Conservation (phyloP, 2,797 vertebrate genomes). For the Hylomyscus alleni region DNA sequence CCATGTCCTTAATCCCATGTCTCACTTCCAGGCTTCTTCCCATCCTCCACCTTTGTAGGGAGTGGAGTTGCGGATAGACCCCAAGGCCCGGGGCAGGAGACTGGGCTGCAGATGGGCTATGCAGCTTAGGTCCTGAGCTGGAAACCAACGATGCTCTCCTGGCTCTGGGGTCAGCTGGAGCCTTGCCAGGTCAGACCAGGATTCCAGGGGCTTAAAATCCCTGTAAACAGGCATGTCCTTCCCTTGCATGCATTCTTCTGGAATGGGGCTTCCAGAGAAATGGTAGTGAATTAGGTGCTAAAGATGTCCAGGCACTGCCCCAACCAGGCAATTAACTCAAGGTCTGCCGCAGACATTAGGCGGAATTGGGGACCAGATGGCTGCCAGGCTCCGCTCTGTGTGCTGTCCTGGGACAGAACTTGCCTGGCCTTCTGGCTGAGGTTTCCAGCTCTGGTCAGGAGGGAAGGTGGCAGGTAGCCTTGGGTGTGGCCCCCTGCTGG, state of each 20-base stretch:
- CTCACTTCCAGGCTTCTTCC: not conserved
- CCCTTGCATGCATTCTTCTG: slow-evolving; percentile 71
- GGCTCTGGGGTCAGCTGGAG: slow-evolving; percentile 75
- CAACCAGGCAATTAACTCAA: slow-evolving; percentile 89
- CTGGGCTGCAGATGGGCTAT: not conserved
- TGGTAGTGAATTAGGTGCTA: slow-evolving; percentile 91
- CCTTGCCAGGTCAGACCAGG: slow-evolving; percentile 84
- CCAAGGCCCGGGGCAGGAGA: not conserved
- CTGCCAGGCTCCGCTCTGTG: slow-evolving; percentile 83
- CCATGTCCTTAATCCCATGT: not conserved
- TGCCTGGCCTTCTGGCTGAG: slow-evolving; percentile 84
- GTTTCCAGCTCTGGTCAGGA: slow-evolving; percentile 84
- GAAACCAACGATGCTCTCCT: slow-evolving; percentile 50
- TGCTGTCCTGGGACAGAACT: slow-evolving; percentile 78
- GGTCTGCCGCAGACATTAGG: slow-evolving; percentile 90
- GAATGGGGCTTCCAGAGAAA: slow-evolving; percentile 88
- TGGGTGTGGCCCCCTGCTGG: slow-evolving; percentile 76
- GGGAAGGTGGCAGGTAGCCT: slow-evolving; percentile 86
- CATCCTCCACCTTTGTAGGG: not conserved
- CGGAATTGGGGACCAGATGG: slow-evolving; percentile 87
- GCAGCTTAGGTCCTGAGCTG: not conserved
- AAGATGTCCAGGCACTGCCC: slow-evolving; percentile 89
- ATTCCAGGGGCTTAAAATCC: slow-evolving; percentile 86
- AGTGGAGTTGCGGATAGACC: not conserved
- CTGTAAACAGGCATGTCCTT: slow-evolving; percentile 86